Evolutionary conservation across 2,888 invertebrate species (phyloP), one percentile per base, ranked within the genome.

Genomic region (Trichogramma evanescens): DNA sequence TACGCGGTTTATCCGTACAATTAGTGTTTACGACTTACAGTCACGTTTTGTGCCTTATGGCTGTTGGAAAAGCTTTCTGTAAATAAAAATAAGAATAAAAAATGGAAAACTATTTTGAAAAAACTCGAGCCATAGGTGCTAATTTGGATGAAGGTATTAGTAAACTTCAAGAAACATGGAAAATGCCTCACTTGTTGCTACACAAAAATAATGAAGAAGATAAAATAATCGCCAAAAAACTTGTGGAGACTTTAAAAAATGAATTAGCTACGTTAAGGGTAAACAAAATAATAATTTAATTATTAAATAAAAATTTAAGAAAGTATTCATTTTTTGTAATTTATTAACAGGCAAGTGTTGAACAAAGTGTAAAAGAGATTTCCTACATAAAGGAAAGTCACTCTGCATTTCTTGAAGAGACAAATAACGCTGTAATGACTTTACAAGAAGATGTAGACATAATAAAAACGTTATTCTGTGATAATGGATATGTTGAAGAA

Each of bases 101-200:
- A 26, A 26, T 53, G 46, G 56, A 65, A 53, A 59, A 59, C 58
- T 63, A 66, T 52, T 66, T 61, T 58, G 61, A 60, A 54, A 64
- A 54, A 46, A 9, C 63, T 48, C 50, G 60, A 49, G 61, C 45
- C 26, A 48, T 59, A 43, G 62, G 62, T 10, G 54, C 51, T 8
- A 54, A 6, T 38, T 38, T 64, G n/a, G 64, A 64, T 48, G 45
- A 63, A 44, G 56, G 58, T 3, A 56, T 63, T 42, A 5, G 45
- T 2, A 61, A 64, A 39, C 49, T 64, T 13, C 59, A 62, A 50
- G 58, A 62, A 39, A 58, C 46, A 10, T 64, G 64, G 64, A 52
- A 60, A 49, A 63, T 64, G 56, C 64, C 64, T 13, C 50, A 56
- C 39, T 43, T 64, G 26, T 7, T 64, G 4, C 57, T 64, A 1